Evolutionary conservation across 1,140 invertebrate genomes (phyloP), one percentile per base, ranked within the genome.

Genomic region (Magallana gigas): DNA sequence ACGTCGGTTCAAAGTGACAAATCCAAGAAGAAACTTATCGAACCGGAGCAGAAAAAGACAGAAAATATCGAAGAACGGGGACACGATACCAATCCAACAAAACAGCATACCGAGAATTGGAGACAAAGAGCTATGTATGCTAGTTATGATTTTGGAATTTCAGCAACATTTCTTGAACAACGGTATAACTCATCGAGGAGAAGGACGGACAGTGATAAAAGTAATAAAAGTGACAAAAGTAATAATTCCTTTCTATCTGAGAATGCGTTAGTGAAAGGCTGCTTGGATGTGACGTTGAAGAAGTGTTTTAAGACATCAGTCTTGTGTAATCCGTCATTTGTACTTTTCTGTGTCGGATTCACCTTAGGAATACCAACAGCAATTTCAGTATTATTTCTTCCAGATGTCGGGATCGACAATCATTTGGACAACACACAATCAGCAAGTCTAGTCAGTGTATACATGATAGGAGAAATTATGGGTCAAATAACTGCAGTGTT

Each of bases 61-160:
- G 8, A 57, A 5, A 83, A 18, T 57, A 56, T 8, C 9, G 56
- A 56, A 3, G 11, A 57, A 57, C 12, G n/a, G 5, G 36, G 36
- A 57, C 18, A 57, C 5, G 68, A 76, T 76, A 29, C 8, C 14
- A 14, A 12, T 8, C 4, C 16, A n/a, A 83, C n/a, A 57, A 58
- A 18, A 14, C 14, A 56, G 14, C 14, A n/a, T n/a, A 58, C 8
- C 8, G 9, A 36, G 36, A 83, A 57, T 14, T 57, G n/a, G 36
- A 18, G 16, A 57, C 8, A 57, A 12, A 57, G 48, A 7, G 5
- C 18, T 83, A 4, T 57, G 12, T 83, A 83, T 58, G 16, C 36
- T 14, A 83, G 81, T 57, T 58, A 83, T 83, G 81, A 83, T 36
- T 58, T 83, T 57, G 68, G 68, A 36, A 83, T 83, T 58, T 58